Evolutionary conservation across 2,888 invertebrate genomes (phyloP).

Genomic region (Protonemura montana): DNA sequence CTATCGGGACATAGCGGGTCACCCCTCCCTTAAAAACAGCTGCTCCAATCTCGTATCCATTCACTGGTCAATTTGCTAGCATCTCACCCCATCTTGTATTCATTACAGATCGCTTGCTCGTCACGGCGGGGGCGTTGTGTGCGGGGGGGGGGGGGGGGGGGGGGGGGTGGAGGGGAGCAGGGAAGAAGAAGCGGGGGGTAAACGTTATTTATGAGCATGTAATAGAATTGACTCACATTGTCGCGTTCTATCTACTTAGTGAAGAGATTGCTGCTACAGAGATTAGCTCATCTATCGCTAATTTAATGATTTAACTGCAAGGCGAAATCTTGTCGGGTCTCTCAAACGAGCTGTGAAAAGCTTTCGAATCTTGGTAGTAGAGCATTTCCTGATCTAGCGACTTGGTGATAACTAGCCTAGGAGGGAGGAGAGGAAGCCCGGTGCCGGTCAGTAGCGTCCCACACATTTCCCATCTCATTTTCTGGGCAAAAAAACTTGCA

Average conservation of each 20-base stretch:
- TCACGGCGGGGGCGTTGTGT: background rate
- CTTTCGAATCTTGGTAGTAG: too few species aligned
- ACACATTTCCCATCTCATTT: too few species aligned
- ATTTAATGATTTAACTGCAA: background rate
- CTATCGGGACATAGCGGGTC: too few species aligned
- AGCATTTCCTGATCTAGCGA: too few species aligned
- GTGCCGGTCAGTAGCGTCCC: too few species aligned
- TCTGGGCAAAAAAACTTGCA: too few species aligned
- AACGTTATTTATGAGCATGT: background rate
- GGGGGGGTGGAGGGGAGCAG: too few species aligned
- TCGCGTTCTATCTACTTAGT: background rate
- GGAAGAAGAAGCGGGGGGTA: background rate
- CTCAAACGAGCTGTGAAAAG: too few species aligned
- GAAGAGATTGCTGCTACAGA: background rate
- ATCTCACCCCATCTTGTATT: background rate
- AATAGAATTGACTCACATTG: background rate
- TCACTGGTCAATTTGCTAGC: slow-evolving; percentile 7
- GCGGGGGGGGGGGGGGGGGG: too few species aligned
- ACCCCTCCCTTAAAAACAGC: background rate
- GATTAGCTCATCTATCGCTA: background rate
- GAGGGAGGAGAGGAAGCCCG: too few species aligned
- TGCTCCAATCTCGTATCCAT: background rate
- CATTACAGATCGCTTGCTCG: background rate
- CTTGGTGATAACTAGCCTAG: too few species aligned
- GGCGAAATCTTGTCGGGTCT: background rate